Base-by-base conservation (phyloP, 1,140 invertebrate species). In the Apis cerana region DNA sequence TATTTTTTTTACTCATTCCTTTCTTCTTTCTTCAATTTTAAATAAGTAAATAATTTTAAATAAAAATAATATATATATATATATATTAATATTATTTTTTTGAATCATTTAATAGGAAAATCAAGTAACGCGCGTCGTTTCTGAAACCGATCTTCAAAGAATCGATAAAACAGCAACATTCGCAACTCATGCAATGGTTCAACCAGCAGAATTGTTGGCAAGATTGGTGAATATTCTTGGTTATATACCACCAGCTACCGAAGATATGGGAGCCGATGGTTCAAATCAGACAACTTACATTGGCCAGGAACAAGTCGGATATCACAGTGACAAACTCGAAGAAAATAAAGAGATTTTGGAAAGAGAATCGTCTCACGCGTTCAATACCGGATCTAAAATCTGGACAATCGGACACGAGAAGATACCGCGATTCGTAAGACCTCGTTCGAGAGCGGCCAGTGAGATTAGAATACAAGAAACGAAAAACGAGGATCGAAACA, bases 101-200 rank as follows among this genome's bases (percentile, higher is more conserved):
- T n/a, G 5, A 7, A 64, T 64, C 17, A 71, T 80, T 86, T 15
- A 1, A 13, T 69, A 91, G 91, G 92, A 94, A 27, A 92, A 93
- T 65, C 93, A 95, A 82, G 93, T 96, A 62, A 93, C 95, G n/a
- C 93, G 96, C 50, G 95, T 96, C 50, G 95, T 96, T 75, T 97
- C 97, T 9, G 97, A 97, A 89, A 96, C 96, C 0, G 97, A 97
- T 91, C 92, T 97, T 21, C 95, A 96, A 86, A 95, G 96, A 48
- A 97, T 97, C 79, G 97, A 98, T 88, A 96, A 96, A 88, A 96
- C 96, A 76, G 96, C 96, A 79, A 97, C 97, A 1, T 97, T 97
- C 90, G 95, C 95, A 0, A 89, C 91, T 9, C 92, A 93, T 27
- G 93, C 93, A 0, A 95, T 96, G 80, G 94, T 97, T 1, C 96